phyloP scores from a whole-genome alignment of 2,113 vertebrate genomes.

The Apodemus sylvaticus region DNA sequence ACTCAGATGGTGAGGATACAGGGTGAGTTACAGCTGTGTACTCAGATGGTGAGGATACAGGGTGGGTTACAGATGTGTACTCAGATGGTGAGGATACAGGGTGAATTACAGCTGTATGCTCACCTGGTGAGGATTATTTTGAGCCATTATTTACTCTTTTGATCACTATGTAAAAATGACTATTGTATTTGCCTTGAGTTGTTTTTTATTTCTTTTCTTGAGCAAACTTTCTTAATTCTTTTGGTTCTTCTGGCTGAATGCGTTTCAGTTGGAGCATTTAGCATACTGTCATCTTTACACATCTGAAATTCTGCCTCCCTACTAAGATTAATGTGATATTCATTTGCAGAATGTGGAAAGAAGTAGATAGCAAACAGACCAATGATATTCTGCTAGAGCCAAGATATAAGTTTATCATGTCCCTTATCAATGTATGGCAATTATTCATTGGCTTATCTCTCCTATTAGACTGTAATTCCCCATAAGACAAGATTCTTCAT shows the following conservation, averaged over 20 bases:
- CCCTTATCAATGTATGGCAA: not conserved
- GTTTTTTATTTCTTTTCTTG: not conserved
- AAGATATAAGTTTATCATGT: not conserved
- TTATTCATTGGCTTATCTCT: not conserved
- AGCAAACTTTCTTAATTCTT: not conserved
- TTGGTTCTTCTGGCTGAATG: not conserved
- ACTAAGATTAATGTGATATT: not conserved
- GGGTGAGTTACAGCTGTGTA: no score
- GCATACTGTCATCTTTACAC: not conserved
- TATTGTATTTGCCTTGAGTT: not conserved
- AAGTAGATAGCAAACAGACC: not conserved
- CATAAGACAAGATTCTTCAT: not conserved
- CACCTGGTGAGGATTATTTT: not conserved
- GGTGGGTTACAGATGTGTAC: no score
- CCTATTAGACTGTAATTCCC: not conserved
- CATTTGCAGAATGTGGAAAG: not conserved
- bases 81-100: not conserved
- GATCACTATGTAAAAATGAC: not conserved
- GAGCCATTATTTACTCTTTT: not conserved
- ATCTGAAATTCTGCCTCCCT: not conserved
- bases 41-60: not conserved
- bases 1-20: not conserved
- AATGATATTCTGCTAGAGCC: not conserved
- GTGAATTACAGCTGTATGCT: not conserved
- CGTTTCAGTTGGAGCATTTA: not conserved